phyloP scores from a whole-genome alignment of 53 echinoderm and acorn worm species.

The Holothuria scabra region DNA sequence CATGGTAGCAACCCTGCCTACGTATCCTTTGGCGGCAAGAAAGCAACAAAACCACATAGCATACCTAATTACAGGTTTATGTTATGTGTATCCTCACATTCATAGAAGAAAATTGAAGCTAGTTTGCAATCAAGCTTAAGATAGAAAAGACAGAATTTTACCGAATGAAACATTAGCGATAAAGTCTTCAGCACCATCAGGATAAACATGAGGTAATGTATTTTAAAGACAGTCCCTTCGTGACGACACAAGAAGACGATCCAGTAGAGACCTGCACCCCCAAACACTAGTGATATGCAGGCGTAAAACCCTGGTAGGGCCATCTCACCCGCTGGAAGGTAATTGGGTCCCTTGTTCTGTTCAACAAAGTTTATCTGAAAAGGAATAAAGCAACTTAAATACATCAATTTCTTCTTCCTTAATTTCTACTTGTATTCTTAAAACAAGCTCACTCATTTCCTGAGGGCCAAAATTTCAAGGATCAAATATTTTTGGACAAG shows the following conservation, averaged over 20 bases:
- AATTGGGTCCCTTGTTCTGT: slow-evolving; percentile 77
- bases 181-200: slow-evolving; percentile 80
- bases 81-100: too few relatives aligned
- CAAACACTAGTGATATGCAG: slow-evolving; percentile 84
- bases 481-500: too few relatives aligned
- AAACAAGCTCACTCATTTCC: too few relatives aligned
- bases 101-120: too few relatives aligned
- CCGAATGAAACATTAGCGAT: slow-evolving; percentile 94
- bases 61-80: too few relatives aligned
- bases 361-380: slow-evolving; percentile 69
- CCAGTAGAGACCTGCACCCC: slow-evolving; percentile 79
- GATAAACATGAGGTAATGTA: slow-evolving; percentile 94
- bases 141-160: slow-evolving; percentile 44
- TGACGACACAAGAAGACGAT: slow-evolving; percentile 79
- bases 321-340: slow-evolving; percentile 90
- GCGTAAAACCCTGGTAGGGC: slow-evolving; percentile 78
- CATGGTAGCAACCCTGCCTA: too few relatives aligned
- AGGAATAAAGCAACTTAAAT: not conserved
- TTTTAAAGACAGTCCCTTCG: slow-evolving; percentile 88
- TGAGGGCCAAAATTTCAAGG: too few relatives aligned
- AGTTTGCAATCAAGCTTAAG: too few relatives aligned
- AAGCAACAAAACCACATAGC: too few relatives aligned
- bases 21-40: too few relatives aligned
- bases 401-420: too few relatives aligned
- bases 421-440: too few relatives aligned